Evolutionary conservation across 2,113 vertebrate genomes (phyloP).

Genomic region (Dasyurus viverrinus): DNA sequence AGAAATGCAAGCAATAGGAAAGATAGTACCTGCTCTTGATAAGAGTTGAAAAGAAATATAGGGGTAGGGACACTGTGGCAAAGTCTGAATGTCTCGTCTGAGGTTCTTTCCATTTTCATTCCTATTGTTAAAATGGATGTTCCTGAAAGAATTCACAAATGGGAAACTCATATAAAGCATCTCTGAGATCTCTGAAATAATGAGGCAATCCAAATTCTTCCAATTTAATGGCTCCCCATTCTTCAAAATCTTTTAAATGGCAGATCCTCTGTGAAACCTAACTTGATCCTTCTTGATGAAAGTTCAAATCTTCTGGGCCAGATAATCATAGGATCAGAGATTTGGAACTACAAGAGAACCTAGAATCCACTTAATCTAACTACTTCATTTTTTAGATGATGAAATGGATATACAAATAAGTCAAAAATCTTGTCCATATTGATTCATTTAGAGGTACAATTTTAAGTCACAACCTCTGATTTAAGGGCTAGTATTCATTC

Average conservation of each 20-base stretch:
- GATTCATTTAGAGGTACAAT: not conserved
- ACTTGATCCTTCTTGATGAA: not conserved
- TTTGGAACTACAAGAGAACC: not conserved
- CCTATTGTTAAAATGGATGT: not conserved
- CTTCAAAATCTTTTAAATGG: not conserved
- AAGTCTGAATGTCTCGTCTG: not conserved
- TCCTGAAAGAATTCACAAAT: not conserved
- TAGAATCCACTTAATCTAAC: not conserved
- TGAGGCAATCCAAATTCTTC: not conserved
- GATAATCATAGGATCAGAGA: not conserved
- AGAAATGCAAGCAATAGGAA: not conserved
- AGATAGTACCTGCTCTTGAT: not conserved
- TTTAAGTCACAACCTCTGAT: not conserved
- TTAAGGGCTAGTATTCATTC: not conserved
- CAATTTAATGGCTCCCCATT: not conserved
- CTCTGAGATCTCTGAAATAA: not conserved
- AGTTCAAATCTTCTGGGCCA: not conserved
- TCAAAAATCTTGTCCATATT: not conserved
- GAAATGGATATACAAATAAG: not conserved
- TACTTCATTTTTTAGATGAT: not conserved
- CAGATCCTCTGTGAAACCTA: not conserved
- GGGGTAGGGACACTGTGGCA: too few relatives aligned
- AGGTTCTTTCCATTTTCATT: not conserved
- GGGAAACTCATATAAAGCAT: not conserved
- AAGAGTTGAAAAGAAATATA: not conserved